Evolutionary conservation across 2,113 vertebrate species (phyloP).

Genomic region (Megaceryle maxima): DNA sequence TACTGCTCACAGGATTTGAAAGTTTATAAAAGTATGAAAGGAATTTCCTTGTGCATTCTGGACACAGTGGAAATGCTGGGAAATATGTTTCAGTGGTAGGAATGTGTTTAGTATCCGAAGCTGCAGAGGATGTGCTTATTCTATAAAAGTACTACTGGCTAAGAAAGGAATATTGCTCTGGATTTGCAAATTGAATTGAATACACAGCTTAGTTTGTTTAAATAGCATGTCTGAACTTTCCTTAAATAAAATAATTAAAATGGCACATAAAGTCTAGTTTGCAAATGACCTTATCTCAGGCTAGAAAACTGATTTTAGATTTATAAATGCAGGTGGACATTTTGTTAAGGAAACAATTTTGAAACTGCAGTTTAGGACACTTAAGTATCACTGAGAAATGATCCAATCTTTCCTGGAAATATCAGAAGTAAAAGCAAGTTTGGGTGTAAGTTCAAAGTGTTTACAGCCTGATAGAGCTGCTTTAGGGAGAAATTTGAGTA

Average conservation of each 20-base stretch:
- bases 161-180: background rate
- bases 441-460: background rate
- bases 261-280: background rate
- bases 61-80: background rate
- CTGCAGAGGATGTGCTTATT: background rate
- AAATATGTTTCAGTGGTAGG: background rate
- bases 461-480: background rate
- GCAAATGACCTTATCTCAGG: background rate
- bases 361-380: background rate
- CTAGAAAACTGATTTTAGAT: background rate
- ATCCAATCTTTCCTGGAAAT: background rate
- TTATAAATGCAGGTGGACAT: accelerated
- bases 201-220: background rate
- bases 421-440: background rate
- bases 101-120: background rate
- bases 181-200: background rate
- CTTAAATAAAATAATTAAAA: background rate
- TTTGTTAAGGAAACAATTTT: background rate
- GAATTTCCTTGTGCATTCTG: background rate
- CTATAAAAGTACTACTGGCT: background rate
- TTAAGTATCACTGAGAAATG: background rate
- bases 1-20: background rate
- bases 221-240: background rate
- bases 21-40: background rate
- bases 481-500: background rate